These are phyloP conservation scores for Leptodactylus fuscus DNA, from an alignment of 2,113 vertebrate species.

Conservation along the genomic window DNA sequence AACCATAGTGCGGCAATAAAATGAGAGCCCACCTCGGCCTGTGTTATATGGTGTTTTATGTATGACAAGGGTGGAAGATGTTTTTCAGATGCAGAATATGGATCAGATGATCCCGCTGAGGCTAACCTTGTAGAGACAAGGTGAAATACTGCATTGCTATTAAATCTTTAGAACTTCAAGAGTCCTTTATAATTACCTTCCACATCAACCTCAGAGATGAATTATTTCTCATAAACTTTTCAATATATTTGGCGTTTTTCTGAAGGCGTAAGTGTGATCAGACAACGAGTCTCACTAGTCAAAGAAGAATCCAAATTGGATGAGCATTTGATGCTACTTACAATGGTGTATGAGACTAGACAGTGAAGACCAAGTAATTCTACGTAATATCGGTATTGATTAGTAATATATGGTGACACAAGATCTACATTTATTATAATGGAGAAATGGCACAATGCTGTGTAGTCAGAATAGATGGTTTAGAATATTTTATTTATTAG, in stretches of 20 bases:
- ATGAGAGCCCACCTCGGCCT: background rate
- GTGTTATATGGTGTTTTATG: constrained; percentile 11
- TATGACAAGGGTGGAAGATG: background rate
- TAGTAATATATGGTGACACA: too few species aligned
- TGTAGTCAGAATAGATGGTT: too few species aligned
- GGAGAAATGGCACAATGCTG: too few species aligned
- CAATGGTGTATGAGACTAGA: too few species aligned
- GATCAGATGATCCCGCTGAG: background rate
- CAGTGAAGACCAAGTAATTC: too few species aligned
- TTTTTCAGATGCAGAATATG: background rate
- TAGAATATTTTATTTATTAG: too few species aligned
- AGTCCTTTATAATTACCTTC: background rate
- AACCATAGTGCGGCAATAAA: background rate
- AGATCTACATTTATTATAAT: too few species aligned
- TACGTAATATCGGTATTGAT: too few species aligned
- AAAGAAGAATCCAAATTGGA: too few species aligned
- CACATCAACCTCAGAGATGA: background rate
- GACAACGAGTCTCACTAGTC: background rate
- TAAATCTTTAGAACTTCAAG: background rate
- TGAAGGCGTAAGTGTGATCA: background rate
- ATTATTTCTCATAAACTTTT: background rate
- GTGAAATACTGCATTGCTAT: constrained; percentile 10
- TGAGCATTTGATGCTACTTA: too few species aligned
- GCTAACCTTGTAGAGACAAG: constrained; percentile 17
- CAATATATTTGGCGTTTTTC: background rate